Conservation (phyloP, 2,113 vertebrate genomes). For the Rhinogobius similis region DNA sequence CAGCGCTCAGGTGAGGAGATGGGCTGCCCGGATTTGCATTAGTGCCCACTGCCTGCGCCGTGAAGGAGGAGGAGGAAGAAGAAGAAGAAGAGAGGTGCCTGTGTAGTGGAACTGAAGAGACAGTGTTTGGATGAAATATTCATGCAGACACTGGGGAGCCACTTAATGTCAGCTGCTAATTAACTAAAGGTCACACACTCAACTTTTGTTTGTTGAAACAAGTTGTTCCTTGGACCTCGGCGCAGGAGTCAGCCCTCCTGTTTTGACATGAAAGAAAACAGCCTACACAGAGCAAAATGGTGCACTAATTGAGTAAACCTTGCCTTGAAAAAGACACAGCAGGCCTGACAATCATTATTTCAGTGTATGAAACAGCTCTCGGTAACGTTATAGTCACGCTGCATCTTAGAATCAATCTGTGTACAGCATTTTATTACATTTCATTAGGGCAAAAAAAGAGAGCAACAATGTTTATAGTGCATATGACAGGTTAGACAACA, state of each 20-base stretch:
- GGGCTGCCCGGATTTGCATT: slow-evolving; percentile 43
- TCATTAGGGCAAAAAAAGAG: not conserved
- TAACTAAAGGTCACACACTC: slow-evolving; percentile 69
- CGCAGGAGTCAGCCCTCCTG: slow-evolving; percentile 11
- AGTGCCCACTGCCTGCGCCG: slow-evolving; percentile 13
- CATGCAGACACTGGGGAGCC: slow-evolving; percentile 54
- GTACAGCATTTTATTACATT: too few species aligned
- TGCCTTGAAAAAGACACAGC: not conserved
- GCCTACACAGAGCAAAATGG: too few species aligned
- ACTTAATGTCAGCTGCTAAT: slow-evolving; percentile 63
- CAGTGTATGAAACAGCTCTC: not conserved
- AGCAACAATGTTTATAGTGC: too few species aligned
- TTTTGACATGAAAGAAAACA: not conserved
- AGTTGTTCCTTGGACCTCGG: slow-evolving; percentile 44
- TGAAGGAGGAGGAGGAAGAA: slow-evolving; percentile 19
- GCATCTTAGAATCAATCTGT: not conserved
- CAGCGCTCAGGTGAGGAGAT: slow-evolving; percentile 20
- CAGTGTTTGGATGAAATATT: slow-evolving; percentile 65
- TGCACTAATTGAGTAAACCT: not conserved
- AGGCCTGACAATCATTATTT: not conserved
- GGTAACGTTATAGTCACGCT: not conserved
- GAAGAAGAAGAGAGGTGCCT: slow-evolving; percentile 20
- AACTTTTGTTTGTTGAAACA: slow-evolving; percentile 63
- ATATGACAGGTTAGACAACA: too few species aligned
- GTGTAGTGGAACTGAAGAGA: slow-evolving; percentile 58